phyloP scores from a whole-genome alignment of 2,888 invertebrate genomes.

The Microctonus brassicae region DNA sequence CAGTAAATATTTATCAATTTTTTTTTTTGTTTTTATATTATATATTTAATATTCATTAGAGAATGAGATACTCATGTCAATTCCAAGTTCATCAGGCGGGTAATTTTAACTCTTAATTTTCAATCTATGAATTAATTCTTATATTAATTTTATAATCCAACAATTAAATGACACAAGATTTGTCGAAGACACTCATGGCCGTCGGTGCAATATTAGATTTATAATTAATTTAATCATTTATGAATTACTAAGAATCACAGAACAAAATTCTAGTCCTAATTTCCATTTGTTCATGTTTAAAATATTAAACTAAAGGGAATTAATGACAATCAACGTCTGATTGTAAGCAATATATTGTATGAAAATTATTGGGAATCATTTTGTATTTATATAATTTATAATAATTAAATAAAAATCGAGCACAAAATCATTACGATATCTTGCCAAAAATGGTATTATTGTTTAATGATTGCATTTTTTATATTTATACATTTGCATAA shows the following conservation, averaged over 20 bases:
- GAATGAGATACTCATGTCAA: conserved; percentile 26
- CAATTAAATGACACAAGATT: conserved; percentile 12
- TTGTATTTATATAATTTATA: no score
- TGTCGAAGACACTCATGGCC: conserved; percentile 45
- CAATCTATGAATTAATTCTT: conserved; percentile 7
- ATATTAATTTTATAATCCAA: not conserved
- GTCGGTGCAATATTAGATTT: conserved; percentile 58
- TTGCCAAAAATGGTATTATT: conserved; percentile 33
- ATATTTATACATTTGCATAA: not conserved
- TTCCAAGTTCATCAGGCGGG: conserved; percentile 56
- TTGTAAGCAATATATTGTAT: no score
- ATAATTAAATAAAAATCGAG: not conserved
- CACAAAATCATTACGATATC: conserved; percentile 21
- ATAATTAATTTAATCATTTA: not conserved
- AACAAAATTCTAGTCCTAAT: conserved; percentile 4
- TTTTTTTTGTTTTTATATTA: no score
- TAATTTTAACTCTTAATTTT: conserved; percentile 38
- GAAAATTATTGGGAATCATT: no score
- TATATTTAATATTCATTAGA: conserved; percentile 41
- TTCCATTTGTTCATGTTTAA: not conserved
- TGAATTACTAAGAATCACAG: not conserved
- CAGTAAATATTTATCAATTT: conserved; percentile 8
- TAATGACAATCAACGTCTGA: not conserved
- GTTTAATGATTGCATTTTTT: not conserved
- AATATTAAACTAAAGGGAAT: not conserved